Base-by-base conservation (phyloP, 2,113 vertebrate genomes). In the Macquaria ambigua region DNA sequence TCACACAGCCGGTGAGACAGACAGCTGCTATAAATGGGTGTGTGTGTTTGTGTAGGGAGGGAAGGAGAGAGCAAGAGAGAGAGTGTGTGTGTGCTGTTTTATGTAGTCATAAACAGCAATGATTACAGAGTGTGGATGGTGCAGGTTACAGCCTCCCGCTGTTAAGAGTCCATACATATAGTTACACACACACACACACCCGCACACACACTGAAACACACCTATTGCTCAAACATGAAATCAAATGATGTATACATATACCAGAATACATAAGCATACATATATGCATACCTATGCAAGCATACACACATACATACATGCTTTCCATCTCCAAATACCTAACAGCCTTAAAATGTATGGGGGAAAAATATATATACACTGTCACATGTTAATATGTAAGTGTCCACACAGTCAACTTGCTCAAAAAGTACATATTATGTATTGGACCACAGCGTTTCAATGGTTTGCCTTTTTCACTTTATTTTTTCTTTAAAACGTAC, bases 21-120 rank as follows among this genome's bases (percentile, higher is more conserved):
- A 81, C 77, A 81, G 82, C 61, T n/a, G 89, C 87, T 82, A 83
- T 89, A 93, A 92, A 91, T 50, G 74, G 88, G 79, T 87, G 74
- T 64, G 82, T 79, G 43, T 56, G 59, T 74, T 59, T 81, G 84
- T 68, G 73, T 77, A 77, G 58, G 56, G 76, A 78, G 56, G 20
- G 31, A 66, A 81, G 53, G 66, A 46, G 52, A 48, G 72, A 31
- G 67, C 18, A 14, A 68, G 23, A 58, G 52, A 43, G 16, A 39
- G 11, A 14, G 39, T 46, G 50, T 69, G 77, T 64, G 61, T 79
- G 82, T 76, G 81, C 64, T 83, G 79, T 89, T 93, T 93, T 89
- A 93, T 92, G 89, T 56, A 68, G 85, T 77, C 83, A 92, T 93
- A 93, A 93, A 93, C 86, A 87, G 77, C 61, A 61, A 86, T 92